Base-by-base conservation (phyloP, 2,797 vertebrate genomes). In the Microctenopoma lineatum region DNA sequence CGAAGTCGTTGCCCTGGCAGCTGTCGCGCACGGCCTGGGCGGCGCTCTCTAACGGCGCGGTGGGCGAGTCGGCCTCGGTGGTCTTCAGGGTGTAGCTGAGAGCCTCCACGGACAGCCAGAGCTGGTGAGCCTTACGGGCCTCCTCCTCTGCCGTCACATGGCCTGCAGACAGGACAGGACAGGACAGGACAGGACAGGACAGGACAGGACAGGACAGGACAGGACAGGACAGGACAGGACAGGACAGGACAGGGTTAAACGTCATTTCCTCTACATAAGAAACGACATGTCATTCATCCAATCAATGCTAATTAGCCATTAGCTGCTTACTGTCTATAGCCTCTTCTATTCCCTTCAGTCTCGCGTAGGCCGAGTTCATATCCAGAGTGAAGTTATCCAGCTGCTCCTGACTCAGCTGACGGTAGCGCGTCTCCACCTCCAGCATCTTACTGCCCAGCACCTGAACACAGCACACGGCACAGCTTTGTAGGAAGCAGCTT, bases 61-160 rank as follows among this genome's bases (percentile, higher is more conserved):
- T 96, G 71, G 96, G 95, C 0, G 59, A 47, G 0, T 96, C 95
- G 0, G 92, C 88, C 0, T 93, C 92, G 0, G 95, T 92, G 0
- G 94, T 96, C 83, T 92, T 96, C 69, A 99, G 79, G 39, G 94
- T 92, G 77, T 94, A 97, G 72, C 92, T 96, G 4, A 99, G 91
- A 0, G 96, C 96, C 83, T 99, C 98, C 3, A 99, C 95, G 0
- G 97, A 97, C 0, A 99, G 95, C 98, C 98, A 99, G 27, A 99
- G 93, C 78, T 95, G 95, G 71, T 99, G 98, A 59, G 96, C 96
- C 86, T 94, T 96, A 41, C 96, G 94, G 12, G 97, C 96, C 77
- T 95, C 95, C 60, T 98, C 96, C 73, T 98, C 98, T 0, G 97
- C 96, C 0, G 89, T 82, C 0, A 96, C 95, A 0, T 98, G 97